These are phyloP conservation scores for Orbicella faveolata DNA, from an alignment of 64 coral and sea anemone genomes.

Conservation along the genomic window DNA sequence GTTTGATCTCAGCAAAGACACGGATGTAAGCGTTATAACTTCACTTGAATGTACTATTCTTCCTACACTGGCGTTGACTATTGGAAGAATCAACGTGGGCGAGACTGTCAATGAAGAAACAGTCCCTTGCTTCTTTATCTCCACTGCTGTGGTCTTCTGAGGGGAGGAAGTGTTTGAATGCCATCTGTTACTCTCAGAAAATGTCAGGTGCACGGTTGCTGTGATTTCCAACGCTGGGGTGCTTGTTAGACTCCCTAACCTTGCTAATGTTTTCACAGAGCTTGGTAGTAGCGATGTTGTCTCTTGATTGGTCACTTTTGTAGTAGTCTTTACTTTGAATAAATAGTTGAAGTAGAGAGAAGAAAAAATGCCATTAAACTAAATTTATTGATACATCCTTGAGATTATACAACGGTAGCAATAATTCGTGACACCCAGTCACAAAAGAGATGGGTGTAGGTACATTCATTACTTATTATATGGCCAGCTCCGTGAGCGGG, in stretches of 20 bases:
- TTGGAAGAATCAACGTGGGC: background rate
- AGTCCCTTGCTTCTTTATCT: background rate
- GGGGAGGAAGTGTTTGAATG: background rate
- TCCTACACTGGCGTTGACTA: no score
- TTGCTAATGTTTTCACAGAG: background rate
- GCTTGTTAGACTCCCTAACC: background rate
- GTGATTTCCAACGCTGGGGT: background rate
- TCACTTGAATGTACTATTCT: background rate
- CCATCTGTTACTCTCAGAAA: background rate
- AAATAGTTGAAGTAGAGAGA: no score
- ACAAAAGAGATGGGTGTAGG: no score
- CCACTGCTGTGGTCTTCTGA: background rate
- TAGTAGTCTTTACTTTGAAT: background rate
- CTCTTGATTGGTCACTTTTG: background rate
- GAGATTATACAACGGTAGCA: no score
- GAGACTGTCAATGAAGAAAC: background rate
- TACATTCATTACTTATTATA: no score
- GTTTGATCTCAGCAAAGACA: background rate
- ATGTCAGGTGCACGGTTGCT: background rate
- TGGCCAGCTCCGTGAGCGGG: no score
- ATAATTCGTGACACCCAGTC: no score
- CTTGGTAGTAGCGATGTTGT: background rate
- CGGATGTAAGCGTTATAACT: background rate
- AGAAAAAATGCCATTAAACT: no score
- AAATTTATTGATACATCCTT: no score